Conservation (phyloP, 92 coral and sea anemone genomes). For the Phenganax marumi region DNA sequence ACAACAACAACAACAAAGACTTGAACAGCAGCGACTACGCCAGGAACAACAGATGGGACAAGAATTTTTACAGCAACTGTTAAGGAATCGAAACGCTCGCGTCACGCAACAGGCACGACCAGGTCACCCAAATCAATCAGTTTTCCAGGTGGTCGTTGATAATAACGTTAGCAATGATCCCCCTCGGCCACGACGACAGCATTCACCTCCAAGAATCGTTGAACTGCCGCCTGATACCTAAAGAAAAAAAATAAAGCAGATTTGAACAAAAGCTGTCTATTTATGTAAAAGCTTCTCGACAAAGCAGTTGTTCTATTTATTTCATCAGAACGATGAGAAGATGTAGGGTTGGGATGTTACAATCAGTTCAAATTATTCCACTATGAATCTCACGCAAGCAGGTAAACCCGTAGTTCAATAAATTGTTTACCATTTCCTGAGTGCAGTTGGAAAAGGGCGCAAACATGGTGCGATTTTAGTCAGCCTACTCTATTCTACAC, state of each 20-base stretch:
- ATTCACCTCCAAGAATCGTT: slow-evolving; percentile 37
- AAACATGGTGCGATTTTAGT: too few species aligned
- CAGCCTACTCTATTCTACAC: too few species aligned
- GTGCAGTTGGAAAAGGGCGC: too few species aligned
- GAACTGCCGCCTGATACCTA: slow-evolving; percentile 42
- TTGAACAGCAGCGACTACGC: slow-evolving; percentile 43
- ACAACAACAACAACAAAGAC: not conserved
- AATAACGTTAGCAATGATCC: slow-evolving; percentile 36
- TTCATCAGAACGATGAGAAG: too few species aligned
- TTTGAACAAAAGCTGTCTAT: too few species aligned
- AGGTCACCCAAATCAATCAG: slow-evolving; percentile 14
- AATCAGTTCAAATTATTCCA: too few species aligned
- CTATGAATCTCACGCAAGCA: too few species aligned
- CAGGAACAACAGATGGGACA: slow-evolving; percentile 48
- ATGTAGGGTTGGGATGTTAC: too few species aligned
- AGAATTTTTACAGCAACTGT: slow-evolving; percentile 17
- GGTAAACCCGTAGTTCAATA: too few species aligned
- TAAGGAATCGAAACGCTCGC: slow-evolving; percentile 1
- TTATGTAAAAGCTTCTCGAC: too few species aligned
- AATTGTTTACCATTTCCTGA: too few species aligned
- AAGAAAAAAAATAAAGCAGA: not conserved
- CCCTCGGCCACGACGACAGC: slow-evolving; percentile 15
- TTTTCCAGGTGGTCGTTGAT: slow-evolving; percentile 25
- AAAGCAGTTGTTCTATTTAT: too few species aligned
- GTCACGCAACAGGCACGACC: slow-evolving; percentile 16